A percentile compares a stretch with the other conserved stretches of the same genome.
These are phyloP conservation scores for Aromia moschata DNA, from an alignment of 2,888 invertebrate genomes.

Conservation along the genomic window DNA sequence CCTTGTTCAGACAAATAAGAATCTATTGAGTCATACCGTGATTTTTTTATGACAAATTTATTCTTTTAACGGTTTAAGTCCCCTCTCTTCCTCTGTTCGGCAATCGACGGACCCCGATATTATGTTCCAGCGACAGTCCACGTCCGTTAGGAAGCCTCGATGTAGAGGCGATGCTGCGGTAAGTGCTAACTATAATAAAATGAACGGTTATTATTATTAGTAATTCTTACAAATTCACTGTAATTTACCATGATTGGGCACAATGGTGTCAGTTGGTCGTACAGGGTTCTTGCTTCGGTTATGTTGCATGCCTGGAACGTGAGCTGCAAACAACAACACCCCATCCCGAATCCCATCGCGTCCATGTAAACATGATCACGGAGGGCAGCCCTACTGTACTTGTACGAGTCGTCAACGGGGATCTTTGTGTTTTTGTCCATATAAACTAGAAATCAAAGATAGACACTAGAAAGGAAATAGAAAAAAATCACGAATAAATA, in stretches of 20 bases:
- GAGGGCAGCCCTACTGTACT: conserved; percentile 73
- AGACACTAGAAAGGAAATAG: too few species aligned
- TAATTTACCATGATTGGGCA: conserved; percentile 91
- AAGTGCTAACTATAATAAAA: conserved; percentile 80
- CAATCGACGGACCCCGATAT: conserved; percentile 97
- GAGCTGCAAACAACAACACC: conserved; percentile 95
- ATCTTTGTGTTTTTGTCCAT: conserved; percentile 86
- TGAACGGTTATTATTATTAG: neutral
- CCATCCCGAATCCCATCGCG: conserved; percentile 99
- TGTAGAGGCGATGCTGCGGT: conserved; percentile 97
- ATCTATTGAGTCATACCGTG: conserved; percentile 97
- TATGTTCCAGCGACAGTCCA: conserved; percentile 98
- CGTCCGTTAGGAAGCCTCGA: conserved; percentile 92
- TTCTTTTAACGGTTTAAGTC: conserved; percentile 77
- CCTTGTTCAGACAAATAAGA: conserved; percentile 93
- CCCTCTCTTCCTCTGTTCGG: conserved; percentile 91
- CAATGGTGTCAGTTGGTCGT: conserved; percentile 95
- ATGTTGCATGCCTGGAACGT: conserved; percentile 98
- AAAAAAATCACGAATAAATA: too few species aligned
- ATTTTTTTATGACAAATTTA: conserved; percentile 89
- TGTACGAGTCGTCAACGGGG: conserved; percentile 82
- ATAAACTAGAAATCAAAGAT: conserved; percentile 83
- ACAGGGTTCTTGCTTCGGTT: conserved; percentile 91
- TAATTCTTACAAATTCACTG: neutral
- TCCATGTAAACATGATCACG: conserved; percentile 98